These are phyloP conservation scores for Mercenaria mercenaria DNA, from an alignment of 1,140 invertebrate genomes.

Conservation along the genomic window DNA sequence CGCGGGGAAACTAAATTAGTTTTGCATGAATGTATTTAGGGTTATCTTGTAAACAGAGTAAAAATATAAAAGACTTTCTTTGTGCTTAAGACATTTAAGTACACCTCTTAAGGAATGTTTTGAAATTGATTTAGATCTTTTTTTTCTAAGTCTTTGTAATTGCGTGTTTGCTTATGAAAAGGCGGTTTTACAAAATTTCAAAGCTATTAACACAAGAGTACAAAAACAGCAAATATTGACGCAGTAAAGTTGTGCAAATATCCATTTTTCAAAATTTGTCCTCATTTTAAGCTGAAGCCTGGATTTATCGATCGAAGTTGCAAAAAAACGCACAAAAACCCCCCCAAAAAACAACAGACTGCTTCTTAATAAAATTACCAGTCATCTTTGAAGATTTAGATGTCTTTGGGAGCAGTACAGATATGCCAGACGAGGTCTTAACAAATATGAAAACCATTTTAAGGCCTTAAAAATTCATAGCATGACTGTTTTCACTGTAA, in stretches of 20 bases:
- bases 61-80: background rate
- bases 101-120: conserved; percentile 4
- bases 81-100: background rate
- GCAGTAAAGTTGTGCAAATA: background rate
- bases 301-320: conserved; percentile 6
- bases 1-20: background rate
- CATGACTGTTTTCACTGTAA: too few species aligned
- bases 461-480: too few species aligned
- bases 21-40: background rate
- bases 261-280: background rate
- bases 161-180: background rate
- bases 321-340: background rate
- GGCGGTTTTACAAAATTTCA: background rate
- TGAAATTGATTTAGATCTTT: conserved; percentile 13
- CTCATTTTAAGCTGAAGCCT: background rate
- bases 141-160: background rate
- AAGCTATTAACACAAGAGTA: background rate
- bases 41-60: background rate
- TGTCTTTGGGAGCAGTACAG: too few species aligned
- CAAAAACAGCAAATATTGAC: conserved; percentile 12
- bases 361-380: conserved; percentile 2
- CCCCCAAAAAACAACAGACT: background rate
- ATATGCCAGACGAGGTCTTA: too few species aligned
- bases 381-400: background rate
- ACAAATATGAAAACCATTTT: too few species aligned